These are phyloP conservation scores for Atractosteus spatula DNA, from an alignment of 2,113 vertebrate species.

Conservation along the genomic window DNA sequence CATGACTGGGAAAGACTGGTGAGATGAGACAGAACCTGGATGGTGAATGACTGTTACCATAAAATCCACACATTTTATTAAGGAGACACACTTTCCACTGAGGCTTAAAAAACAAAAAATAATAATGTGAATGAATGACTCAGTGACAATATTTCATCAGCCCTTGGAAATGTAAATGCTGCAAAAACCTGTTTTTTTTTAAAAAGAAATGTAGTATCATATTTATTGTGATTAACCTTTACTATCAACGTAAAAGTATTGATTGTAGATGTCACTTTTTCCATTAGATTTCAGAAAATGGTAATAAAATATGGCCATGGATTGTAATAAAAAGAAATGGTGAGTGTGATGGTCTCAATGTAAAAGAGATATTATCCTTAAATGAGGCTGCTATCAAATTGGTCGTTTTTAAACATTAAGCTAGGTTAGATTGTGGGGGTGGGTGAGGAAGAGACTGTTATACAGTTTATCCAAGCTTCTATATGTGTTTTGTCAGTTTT, in stretches of 20 bases:
- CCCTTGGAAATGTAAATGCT: slow-evolving; percentile 75
- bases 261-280: slow-evolving; percentile 73
- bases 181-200: slow-evolving; percentile 77
- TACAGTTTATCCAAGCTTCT: no score
- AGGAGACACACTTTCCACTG: no score
- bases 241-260: slow-evolving; percentile 84
- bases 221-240: slow-evolving; percentile 83
- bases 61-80: no score
- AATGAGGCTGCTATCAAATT: slow-evolving; percentile 22
- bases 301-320: slow-evolving; percentile 73
- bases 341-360: slow-evolving; percentile 52
- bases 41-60: no score
- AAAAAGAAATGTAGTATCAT: slow-evolving; percentile 81
- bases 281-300: slow-evolving; percentile 77
- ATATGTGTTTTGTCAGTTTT: no score
- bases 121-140: no score
- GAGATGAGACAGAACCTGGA: no score
- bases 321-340: slow-evolving; percentile 65
- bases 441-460: no score
- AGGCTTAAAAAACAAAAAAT: no score
- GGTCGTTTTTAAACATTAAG: no score
- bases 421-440: no score
- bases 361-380: slow-evolving; percentile 50
- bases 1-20: no score
- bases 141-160: slow-evolving; percentile 48